phyloP scores from a whole-genome alignment of 2,113 vertebrate genomes.

The Maccullochella peelii region DNA sequence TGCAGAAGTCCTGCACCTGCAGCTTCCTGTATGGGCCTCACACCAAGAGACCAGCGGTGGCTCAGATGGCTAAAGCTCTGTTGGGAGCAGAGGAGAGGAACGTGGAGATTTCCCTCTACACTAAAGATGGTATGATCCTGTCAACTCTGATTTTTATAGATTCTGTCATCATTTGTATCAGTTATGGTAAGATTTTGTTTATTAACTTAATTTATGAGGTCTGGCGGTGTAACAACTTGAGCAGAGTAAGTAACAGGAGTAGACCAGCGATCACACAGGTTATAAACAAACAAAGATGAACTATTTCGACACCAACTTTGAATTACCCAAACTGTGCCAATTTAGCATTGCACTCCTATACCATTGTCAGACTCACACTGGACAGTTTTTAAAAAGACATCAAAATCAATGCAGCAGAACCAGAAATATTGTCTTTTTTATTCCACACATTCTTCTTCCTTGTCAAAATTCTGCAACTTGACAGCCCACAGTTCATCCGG shows the following conservation, averaged over 20 bases:
- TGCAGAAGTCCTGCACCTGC: constrained; percentile 93
- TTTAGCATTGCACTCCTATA: neutral
- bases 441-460: too few relatives aligned
- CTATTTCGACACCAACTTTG: too few relatives aligned
- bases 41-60: constrained; percentile 86
- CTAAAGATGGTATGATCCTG: constrained; percentile 88
- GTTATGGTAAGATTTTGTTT: neutral
- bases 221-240: neutral
- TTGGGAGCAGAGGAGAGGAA: constrained; percentile 91
- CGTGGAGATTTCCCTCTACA: constrained; percentile 92
- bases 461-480: too few relatives aligned
- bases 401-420: too few relatives aligned
- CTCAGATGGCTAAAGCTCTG: constrained; percentile 91
- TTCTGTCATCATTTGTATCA: neutral
- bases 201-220: neutral
- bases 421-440: too few relatives aligned
- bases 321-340: too few relatives aligned
- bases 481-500: too few relatives aligned
- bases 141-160: neutral
- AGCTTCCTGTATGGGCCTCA: constrained; percentile 93
- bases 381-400: too few relatives aligned
- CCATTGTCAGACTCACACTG: too few relatives aligned
- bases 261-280: neutral
- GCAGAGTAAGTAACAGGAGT: neutral
- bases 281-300: too few relatives aligned